Evolutionary conservation across 2,888 invertebrate genomes (phyloP).

Genomic region (Campopleginae sp.): DNA sequence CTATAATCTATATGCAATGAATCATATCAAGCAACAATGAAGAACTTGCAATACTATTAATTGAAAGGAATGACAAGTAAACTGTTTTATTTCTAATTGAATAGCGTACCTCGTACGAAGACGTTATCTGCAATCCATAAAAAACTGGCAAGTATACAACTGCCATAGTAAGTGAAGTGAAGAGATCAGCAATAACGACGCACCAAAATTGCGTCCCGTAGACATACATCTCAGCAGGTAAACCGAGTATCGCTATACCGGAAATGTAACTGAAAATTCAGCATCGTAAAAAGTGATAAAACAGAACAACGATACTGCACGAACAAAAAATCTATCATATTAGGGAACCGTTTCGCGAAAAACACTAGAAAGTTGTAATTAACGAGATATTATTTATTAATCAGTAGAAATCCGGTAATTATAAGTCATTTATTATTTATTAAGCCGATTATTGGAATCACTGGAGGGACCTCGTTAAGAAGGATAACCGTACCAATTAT

Average conservation of each 20-base stretch:
- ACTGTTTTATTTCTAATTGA: background rate
- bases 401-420: too few relatives aligned
- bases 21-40: too few relatives aligned
- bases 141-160: conserved; percentile 90
- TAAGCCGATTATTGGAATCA: too few relatives aligned
- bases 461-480: too few relatives aligned
- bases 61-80: background rate
- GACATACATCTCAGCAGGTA: conserved; percentile 91
- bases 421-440: too few relatives aligned
- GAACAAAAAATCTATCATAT: too few relatives aligned
- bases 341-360: too few relatives aligned
- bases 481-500: too few relatives aligned
- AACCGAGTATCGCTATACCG: conserved; percentile 89
- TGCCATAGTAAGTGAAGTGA: conserved; percentile 89
- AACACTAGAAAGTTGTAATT: too few relatives aligned
- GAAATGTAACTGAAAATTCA: conserved; percentile 88
- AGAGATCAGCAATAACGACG: conserved; percentile 87
- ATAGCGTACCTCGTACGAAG: conserved; percentile 89
- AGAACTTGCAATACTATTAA: too few relatives aligned
- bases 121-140: conserved; percentile 90
- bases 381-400: too few relatives aligned
- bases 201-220: conserved; percentile 91
- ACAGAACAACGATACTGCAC: background rate
- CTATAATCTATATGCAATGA: too few relatives aligned
- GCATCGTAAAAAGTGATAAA: background rate